Conservation (phyloP, 2,888 invertebrate species). For the Geotrupes spiniger region DNA sequence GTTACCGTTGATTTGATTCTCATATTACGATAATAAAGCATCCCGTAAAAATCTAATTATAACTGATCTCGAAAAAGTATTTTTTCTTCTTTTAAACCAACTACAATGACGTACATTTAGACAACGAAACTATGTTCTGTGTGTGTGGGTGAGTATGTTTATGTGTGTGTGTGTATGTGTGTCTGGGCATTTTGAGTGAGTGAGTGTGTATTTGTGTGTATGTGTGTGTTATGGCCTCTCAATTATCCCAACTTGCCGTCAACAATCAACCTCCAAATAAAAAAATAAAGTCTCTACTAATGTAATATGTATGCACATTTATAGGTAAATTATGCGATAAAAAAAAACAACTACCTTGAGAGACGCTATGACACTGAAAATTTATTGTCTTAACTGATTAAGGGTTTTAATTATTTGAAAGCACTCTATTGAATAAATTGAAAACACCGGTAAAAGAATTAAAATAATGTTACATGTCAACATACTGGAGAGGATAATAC, state of each 20-base stretch:
- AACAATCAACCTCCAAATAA: constrained; percentile 35
- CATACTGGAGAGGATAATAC: no score
- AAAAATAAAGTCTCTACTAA: constrained; percentile 27
- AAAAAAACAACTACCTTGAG: no score
- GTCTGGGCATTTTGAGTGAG: constrained; percentile 28
- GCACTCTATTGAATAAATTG: no score
- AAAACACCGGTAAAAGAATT: no score
- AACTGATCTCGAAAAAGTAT: not conserved
- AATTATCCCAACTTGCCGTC: constrained; percentile 39
- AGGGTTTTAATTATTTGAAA: no score
- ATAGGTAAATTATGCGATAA: no score
- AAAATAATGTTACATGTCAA: no score
- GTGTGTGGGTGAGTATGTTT: constrained; percentile 23
- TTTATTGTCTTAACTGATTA: no score
- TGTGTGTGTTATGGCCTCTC: constrained; percentile 25
- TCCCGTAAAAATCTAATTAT: constrained; percentile 3
- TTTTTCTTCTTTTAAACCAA: constrained; percentile 1
- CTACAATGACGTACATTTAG: constrained; percentile 44
- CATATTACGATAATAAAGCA: not conserved
- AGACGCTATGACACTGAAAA: no score
- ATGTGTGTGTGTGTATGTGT: no score
- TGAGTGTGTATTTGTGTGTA: not conserved
- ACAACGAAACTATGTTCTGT: constrained; percentile 42
- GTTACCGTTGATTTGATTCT: constrained; percentile 1
- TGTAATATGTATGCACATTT: constrained; percentile 10